Evolutionary conservation across 2,888 invertebrate genomes (phyloP).

Genomic region (Micoletzkya japonica): DNA sequence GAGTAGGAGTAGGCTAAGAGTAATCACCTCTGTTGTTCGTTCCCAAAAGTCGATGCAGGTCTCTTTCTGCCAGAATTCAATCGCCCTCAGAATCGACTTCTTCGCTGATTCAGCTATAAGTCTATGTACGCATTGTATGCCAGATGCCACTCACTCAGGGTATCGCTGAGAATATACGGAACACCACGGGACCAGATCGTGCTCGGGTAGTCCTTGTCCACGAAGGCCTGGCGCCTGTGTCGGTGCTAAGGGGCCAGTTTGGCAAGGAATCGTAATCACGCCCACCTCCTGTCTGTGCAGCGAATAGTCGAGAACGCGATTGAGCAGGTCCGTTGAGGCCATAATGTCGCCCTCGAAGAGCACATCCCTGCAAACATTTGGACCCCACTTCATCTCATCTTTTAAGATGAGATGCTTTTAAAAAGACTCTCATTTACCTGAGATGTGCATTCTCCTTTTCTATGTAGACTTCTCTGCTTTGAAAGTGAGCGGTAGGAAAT

Average conservation of each 20-base stretch:
- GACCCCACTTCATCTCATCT: neutral
- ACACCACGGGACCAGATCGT: constrained; percentile 14
- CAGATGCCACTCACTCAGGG: constrained; percentile 9
- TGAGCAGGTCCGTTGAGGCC: constrained; percentile 11
- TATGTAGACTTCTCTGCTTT: constrained; percentile 10
- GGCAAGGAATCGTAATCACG: neutral
- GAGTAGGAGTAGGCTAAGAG: too few species aligned
- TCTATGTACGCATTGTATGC: too few species aligned
- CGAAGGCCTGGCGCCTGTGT: constrained; percentile 9
- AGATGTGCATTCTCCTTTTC: constrained; percentile 1
- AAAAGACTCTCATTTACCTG: neutral
- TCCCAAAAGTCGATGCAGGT: constrained; percentile 19
- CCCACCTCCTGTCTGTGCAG: constrained; percentile 6
- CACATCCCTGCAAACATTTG: constrained; percentile 4
- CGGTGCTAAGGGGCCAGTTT: neutral
- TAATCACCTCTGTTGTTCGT: constrained; percentile 21
- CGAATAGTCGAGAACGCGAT: constrained; percentile 16
- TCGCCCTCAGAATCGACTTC: constrained; percentile 23
- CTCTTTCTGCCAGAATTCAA: constrained; percentile 26
- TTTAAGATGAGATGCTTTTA: neutral
- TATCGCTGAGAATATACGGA: constrained; percentile 8
- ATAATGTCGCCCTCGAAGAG: constrained; percentile 24
- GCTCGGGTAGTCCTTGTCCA: constrained; percentile 8
- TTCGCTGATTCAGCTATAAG: constrained; percentile 17
- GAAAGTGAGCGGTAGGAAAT: neutral